Conservation (phyloP, 2,888 invertebrate genomes). For the Eurois occulta region DNA sequence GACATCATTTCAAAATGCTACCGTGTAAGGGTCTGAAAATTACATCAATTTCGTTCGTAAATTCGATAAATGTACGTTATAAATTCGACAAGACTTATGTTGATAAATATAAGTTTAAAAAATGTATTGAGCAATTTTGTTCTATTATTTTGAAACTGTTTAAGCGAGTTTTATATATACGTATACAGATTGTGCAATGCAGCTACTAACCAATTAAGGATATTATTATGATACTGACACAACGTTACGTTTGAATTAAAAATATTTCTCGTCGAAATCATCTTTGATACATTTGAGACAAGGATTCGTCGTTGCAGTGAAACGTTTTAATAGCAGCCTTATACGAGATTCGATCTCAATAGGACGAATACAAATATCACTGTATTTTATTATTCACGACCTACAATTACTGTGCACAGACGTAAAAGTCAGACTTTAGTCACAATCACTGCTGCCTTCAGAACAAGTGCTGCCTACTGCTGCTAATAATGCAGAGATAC, state of each 20-base stretch:
- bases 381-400: conserved; percentile 39
- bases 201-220: conserved; percentile 18
- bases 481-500: conserved; percentile 33
- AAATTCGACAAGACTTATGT: conserved; percentile 63
- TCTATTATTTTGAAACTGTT: conserved; percentile 41
- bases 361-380: conserved; percentile 70
- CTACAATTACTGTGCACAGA: conserved; percentile 23
- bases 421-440: conserved; percentile 51
- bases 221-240: conserved; percentile 15
- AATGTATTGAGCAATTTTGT: conserved; percentile 59
- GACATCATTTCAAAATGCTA: conserved; percentile 26
- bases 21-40: conserved; percentile 18
- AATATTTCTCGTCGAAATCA: conserved; percentile 28
- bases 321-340: conserved; percentile 62
- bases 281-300: conserved; percentile 39
- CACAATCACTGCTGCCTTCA: conserved; percentile 27
- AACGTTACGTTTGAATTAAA: conserved; percentile 18
- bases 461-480: conserved; percentile 31
- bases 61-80: conserved; percentile 51
- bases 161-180: conserved; percentile 24
- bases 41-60: conserved; percentile 39
- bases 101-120: conserved; percentile 36
- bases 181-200: conserved; percentile 35
- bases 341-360: conserved; percentile 72
- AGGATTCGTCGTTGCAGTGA: conserved; percentile 31